phyloP scores from a whole-genome alignment of 2,888 invertebrate genomes.

The Lasioglossum oenotherae region DNA sequence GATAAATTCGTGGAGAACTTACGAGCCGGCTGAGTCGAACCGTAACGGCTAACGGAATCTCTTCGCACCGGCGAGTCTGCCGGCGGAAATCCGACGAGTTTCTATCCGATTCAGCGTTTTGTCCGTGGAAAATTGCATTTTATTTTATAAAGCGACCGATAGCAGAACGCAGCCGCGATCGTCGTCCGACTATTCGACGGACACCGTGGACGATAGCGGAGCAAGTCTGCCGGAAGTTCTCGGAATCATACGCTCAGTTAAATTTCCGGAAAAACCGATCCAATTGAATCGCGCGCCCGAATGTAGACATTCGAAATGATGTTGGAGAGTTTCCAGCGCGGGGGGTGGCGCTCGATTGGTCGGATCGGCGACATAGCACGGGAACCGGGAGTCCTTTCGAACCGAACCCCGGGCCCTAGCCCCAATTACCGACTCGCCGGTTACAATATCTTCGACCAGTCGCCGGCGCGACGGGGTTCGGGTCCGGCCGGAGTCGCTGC shows the following conservation, averaged over 20 bases:
- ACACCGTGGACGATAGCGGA: background rate
- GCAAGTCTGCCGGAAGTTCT: constrained; percentile 1
- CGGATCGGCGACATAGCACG: constrained; percentile 47
- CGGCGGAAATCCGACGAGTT: constrained; percentile 10
- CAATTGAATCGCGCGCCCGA: constrained; percentile 42
- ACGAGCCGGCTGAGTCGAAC: constrained; percentile 16
- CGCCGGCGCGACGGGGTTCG: background rate
- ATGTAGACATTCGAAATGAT: constrained; percentile 55
- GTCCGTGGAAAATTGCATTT: background rate
- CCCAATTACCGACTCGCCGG: constrained; percentile 61
- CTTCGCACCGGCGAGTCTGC: constrained; percentile 8
- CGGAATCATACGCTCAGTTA: constrained; percentile 53
- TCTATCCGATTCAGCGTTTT: constrained; percentile 9
- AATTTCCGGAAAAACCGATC: constrained; percentile 43
- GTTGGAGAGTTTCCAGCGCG: constrained; percentile 57
- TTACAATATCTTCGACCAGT: constrained; percentile 61
- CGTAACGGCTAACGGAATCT: constrained; percentile 18
- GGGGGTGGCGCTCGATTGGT: constrained; percentile 53
- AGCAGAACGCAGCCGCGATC: background rate
- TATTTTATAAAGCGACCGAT: constrained; percentile 15
- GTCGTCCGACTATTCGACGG: background rate
- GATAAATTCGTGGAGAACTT: constrained; percentile 45
- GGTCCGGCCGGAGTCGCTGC: background rate
- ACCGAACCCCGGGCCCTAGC: background rate
- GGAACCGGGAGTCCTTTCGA: constrained; percentile 5